Evolutionary conservation across 2,113 vertebrate species (phyloP).

Genomic region (Pseudonaja textilis): DNA sequence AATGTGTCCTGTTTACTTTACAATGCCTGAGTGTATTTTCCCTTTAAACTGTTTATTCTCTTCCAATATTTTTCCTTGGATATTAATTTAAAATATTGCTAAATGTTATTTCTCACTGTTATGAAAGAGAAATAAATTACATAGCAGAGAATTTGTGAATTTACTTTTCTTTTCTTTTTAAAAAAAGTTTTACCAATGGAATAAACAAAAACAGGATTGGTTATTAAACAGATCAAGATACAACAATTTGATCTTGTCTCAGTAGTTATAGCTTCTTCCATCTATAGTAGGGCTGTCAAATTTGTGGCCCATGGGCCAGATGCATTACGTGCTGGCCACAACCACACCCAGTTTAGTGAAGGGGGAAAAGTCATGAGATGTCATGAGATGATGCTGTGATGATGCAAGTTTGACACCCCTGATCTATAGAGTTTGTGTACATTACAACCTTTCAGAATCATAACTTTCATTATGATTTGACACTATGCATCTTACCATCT

Average conservation of each 20-base stretch:
- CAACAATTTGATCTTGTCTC: constrained; percentile 6
- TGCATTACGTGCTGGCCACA: too few species aligned
- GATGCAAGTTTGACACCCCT: too few species aligned
- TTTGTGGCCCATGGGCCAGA: too few species aligned
- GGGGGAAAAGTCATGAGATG: too few species aligned
- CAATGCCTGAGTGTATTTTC: constrained; percentile 11
- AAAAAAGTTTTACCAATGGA: constrained; percentile 25
- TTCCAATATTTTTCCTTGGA: constrained; percentile 42
- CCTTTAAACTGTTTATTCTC: constrained; percentile 35
- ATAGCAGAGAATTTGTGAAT: constrained; percentile 35
- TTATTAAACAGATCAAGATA: constrained; percentile 8
- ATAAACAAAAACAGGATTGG: constrained; percentile 42
- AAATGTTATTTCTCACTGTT: constrained; percentile 38
- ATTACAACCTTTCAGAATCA: neutral
- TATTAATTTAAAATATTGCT: constrained; percentile 52
- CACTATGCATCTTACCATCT: neutral
- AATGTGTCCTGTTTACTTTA: constrained; percentile 32
- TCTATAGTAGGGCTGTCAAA: neutral
- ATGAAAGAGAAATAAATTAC: constrained; percentile 35
- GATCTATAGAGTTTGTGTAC: neutral
- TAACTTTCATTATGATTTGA: constrained; percentile 29
- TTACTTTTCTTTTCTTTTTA: neutral
- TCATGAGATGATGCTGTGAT: too few species aligned
- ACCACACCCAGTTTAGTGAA: too few species aligned
- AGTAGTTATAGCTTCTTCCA: constrained; percentile 25